Conservation (phyloP, 2,888 invertebrate genomes). For the Pandemis cinnamomeana region DNA sequence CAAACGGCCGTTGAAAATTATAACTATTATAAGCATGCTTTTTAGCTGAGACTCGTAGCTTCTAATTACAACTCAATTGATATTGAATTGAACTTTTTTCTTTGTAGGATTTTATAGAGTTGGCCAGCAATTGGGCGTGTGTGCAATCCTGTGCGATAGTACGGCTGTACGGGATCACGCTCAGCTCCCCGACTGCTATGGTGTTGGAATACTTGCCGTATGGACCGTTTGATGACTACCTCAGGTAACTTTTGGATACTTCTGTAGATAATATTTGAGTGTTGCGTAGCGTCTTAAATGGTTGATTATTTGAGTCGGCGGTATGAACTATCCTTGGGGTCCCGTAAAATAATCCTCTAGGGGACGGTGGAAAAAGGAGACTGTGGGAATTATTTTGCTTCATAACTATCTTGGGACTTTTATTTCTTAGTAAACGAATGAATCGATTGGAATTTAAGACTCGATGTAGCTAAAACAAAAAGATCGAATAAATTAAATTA, state of each 20-base stretch:
- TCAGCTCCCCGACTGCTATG: constrained; percentile 91
- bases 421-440: too few relatives aligned
- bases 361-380: too few relatives aligned
- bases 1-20: too few relatives aligned
- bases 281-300: neutral
- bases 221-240: constrained; percentile 91
- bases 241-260: constrained; percentile 64
- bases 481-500: too few relatives aligned
- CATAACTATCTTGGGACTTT: too few relatives aligned
- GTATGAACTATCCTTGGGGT: neutral
- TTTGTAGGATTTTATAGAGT: constrained; percentile 89
- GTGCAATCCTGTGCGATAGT: constrained; percentile 91
- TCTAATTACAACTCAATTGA: too few relatives aligned
- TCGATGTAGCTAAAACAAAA: too few relatives aligned
- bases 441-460: too few relatives aligned
- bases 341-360: too few relatives aligned
- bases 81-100: neutral
- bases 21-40: too few relatives aligned
- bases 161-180: constrained; percentile 90
- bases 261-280: neutral
- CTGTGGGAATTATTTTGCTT: too few relatives aligned
- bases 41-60: too few relatives aligned
- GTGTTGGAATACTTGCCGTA: constrained; percentile 91
- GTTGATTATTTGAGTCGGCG: neutral
- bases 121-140: constrained; percentile 91